Evolutionary conservation across 2,797 vertebrate genomes (phyloP).

Genomic region (Chanos chanos): DNA sequence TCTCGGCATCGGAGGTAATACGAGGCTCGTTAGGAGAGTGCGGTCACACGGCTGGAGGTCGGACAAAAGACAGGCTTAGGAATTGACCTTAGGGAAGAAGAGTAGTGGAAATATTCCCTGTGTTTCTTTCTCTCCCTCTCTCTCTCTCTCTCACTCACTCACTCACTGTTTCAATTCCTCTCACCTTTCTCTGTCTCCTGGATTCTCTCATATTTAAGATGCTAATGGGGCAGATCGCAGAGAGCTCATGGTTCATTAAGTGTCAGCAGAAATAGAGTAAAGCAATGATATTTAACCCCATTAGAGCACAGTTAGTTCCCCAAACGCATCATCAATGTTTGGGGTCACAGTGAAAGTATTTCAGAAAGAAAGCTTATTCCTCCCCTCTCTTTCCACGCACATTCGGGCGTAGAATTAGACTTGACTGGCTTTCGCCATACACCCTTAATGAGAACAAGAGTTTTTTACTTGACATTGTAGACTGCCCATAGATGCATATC

Average conservation of each 20-base stretch:
- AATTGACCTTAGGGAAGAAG: conserved; percentile 48
- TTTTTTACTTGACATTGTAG: no score
- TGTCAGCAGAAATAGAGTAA: conserved; percentile 44
- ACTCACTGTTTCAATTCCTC: not conserved
- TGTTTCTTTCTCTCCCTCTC: not conserved
- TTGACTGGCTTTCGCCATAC: no score
- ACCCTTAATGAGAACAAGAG: no score
- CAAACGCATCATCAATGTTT: conserved; percentile 32
- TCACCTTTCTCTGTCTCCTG: conserved; percentile 15
- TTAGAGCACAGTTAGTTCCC: conserved; percentile 36
- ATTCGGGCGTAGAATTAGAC: no score
- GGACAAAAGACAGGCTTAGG: conserved; percentile 62
- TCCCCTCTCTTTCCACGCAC: conserved; percentile 40
- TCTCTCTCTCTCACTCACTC: not conserved
- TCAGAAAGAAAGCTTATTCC: not conserved
- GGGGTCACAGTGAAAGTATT: not conserved
- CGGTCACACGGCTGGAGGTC: conserved; percentile 56
- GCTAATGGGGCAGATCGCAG: conserved; percentile 40
- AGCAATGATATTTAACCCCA: conserved; percentile 44
- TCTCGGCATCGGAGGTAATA: conserved; percentile 69
- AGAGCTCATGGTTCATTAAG: conserved; percentile 41
- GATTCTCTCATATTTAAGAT: conserved; percentile 46
- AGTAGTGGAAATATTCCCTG: conserved; percentile 28
- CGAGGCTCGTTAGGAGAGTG: conserved; percentile 55
- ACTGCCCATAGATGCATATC: no score